Conservation (phyloP, 2,797 vertebrate genomes). For the Rousettus madagascariensis region DNA sequence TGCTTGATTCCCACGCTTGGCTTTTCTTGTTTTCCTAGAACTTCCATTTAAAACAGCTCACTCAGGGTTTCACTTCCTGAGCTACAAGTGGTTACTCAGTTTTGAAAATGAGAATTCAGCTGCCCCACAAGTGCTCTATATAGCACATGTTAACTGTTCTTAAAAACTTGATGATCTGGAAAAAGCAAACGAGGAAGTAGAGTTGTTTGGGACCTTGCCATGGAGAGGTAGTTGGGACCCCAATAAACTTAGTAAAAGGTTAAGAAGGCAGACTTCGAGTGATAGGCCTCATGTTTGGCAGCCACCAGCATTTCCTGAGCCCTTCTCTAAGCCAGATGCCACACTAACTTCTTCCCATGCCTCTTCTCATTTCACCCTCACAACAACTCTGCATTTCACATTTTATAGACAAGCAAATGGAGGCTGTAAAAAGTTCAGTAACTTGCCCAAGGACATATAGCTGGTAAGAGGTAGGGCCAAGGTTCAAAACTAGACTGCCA, state of each 20-base stretch:
- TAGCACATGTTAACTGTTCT: background rate
- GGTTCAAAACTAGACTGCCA: background rate
- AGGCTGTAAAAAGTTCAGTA: background rate
- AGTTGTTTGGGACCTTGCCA: background rate
- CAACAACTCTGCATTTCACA: background rate
- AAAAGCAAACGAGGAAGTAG: conserved; percentile 36
- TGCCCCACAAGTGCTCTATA: background rate
- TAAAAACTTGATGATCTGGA: conserved; percentile 33
- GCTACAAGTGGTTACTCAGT: background rate
- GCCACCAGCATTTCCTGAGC: background rate
- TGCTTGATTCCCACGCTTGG: background rate
- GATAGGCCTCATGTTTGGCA: background rate
- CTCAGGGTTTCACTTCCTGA: conserved; percentile 73
- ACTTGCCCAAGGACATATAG: background rate
- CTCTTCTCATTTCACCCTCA: background rate
- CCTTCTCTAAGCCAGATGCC: background rate
- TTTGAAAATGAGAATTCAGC: conserved; percentile 43
- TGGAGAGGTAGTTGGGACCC: background rate
- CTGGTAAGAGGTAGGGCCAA: background rate
- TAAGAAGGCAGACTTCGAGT: background rate
- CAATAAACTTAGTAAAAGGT: background rate
- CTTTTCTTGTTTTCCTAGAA: conserved; percentile 64
- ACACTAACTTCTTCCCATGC: background rate
- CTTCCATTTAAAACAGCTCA: conserved; percentile 7
- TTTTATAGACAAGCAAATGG: background rate